Evolutionary conservation across 2,888 invertebrate genomes (phyloP).

Genomic region (Neria commutata): DNA sequence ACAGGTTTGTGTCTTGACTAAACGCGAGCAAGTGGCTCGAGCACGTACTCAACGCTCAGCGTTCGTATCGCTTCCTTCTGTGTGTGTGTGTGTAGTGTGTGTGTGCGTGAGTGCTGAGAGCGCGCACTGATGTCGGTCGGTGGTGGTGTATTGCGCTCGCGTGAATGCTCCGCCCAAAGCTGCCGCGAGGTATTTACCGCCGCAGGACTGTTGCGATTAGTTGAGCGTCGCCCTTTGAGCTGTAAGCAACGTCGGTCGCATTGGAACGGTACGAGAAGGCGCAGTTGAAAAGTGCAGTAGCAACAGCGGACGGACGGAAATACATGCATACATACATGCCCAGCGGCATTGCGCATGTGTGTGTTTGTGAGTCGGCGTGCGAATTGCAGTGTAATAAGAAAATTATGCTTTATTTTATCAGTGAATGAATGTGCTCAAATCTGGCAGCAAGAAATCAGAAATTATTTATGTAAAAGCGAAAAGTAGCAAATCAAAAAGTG

Average conservation of each 20-base stretch:
- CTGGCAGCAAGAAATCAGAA: too few relatives aligned
- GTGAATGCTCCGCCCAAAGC: slow-evolving; percentile 11
- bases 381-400: background rate
- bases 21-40: background rate
- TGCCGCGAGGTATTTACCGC: slow-evolving; percentile 57
- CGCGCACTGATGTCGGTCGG: too few relatives aligned
- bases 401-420: slow-evolving; percentile 2
- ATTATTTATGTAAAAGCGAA: background rate
- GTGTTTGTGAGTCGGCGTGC: background rate
- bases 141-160: slow-evolving; percentile 7
- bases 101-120: background rate
- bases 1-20: background rate
- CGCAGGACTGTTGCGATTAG: slow-evolving; percentile 53
- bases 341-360: background rate
- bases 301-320: background rate
- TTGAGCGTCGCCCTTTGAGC: slow-evolving; percentile 52
- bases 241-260: slow-evolving; percentile 36
- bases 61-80: background rate
- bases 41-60: background rate
- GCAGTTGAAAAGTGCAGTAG: background rate
- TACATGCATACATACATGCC: background rate
- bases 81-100: slow-evolving; percentile 18
- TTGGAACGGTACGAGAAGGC: background rate
- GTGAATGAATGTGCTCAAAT: slow-evolving; percentile 11
- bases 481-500: background rate